These are phyloP conservation scores for Rhynchopsitta pachyrhyncha DNA, from an alignment of 2,113 vertebrate species.

Conservation along the genomic window DNA sequence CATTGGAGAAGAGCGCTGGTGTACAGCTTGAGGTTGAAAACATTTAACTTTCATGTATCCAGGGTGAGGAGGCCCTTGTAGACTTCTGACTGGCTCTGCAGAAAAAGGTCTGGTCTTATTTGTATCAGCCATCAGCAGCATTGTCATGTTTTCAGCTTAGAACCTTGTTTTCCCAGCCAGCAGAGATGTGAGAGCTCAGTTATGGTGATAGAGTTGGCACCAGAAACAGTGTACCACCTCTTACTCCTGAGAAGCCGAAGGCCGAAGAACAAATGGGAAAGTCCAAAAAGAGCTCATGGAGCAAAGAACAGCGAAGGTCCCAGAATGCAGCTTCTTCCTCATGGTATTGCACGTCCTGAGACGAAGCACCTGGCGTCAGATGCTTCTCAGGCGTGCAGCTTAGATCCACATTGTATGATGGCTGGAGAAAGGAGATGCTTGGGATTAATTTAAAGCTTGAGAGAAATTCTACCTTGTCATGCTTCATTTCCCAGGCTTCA, in stretches of 20 bases:
- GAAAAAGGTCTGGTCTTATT: not conserved
- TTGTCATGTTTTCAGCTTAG: not conserved
- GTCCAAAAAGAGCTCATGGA: not conserved
- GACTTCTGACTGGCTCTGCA: not conserved
- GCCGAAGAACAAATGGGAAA: not conserved
- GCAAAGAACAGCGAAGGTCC: not conserved
- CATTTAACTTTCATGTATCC: not conserved
- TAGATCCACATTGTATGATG: not conserved
- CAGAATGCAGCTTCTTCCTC: not conserved
- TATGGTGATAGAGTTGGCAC: not conserved
- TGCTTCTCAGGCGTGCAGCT: not conserved
- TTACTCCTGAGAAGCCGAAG: not conserved
- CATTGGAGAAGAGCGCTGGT: not conserved
- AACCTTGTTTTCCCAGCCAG: not conserved
- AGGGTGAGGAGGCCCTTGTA: rapidly evolving
- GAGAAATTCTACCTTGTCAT: not conserved
- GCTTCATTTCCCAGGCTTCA: not conserved
- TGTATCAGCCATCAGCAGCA: not conserved
- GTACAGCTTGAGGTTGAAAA: not conserved
- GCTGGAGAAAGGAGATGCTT: not conserved
- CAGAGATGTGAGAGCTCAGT: not conserved
- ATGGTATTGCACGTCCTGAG: not conserved
- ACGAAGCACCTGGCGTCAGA: not conserved
- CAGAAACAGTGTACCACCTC: not conserved
- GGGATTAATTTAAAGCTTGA: not conserved